A percentile compares a stretch with the other conserved stretches of the same genome.
phyloP scores from a whole-genome alignment of 1,140 invertebrate genomes.

The Mya arenaria region DNA sequence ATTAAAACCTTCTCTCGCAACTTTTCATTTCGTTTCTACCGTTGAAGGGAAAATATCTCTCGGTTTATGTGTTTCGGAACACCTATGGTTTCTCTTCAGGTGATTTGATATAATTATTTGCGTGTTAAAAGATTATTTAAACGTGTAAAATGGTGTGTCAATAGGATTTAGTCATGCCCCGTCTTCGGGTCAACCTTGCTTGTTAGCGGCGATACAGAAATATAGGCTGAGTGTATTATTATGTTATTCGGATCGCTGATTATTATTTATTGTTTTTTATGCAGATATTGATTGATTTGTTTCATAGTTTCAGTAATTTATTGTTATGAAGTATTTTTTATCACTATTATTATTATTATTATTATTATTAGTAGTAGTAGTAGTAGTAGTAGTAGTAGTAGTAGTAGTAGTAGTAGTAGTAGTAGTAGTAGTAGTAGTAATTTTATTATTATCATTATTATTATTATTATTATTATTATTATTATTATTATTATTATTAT shows the following conservation, averaged over 20 bases:
- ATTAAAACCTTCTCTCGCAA: too few relatives aligned
- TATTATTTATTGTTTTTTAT: too few relatives aligned
- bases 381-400: background rate
- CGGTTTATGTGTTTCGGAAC: background rate
- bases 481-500: too few relatives aligned
- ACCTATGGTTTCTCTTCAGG: background rate
- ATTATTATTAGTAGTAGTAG: background rate
- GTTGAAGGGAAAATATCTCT: background rate
- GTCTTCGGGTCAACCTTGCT: slow-evolving; percentile 15
- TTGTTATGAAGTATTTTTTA: too few relatives aligned
- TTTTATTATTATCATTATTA: too few relatives aligned
- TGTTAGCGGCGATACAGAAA: too few relatives aligned
- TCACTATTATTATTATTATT: background rate
- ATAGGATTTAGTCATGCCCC: slow-evolving; percentile 18
- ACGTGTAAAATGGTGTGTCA: slow-evolving; percentile 10
- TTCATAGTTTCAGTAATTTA: too few relatives aligned
- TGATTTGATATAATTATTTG: background rate
- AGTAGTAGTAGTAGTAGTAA: background rate
- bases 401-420: background rate
- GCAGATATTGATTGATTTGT: too few relatives aligned
- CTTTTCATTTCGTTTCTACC: too few relatives aligned
- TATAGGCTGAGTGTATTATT: too few relatives aligned
- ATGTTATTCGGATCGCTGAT: too few relatives aligned
- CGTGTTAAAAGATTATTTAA: slow-evolving; percentile 2
- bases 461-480: too few relatives aligned